Evolutionary conservation across 2,888 invertebrate genomes (phyloP), one percentile per base, ranked within the genome.

Genomic region (Eustalomyia histrio): DNA sequence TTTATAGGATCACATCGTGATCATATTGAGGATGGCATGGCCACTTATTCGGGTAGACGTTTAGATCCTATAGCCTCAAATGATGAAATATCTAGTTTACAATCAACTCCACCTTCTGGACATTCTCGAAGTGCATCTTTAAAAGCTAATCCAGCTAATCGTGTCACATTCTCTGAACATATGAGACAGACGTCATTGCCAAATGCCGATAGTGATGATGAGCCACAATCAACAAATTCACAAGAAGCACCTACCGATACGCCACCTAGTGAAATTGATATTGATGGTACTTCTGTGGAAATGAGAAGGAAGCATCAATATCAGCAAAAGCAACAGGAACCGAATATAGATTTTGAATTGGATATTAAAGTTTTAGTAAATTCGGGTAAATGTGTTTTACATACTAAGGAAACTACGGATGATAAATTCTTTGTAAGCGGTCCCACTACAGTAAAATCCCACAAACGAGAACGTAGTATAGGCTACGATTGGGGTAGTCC

Each of bases 361-460:
- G 98, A 98, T 89, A 96, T 99, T 7, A 98, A 98, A 91, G 98
- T 99, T 57, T 94, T 97, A 86, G 97, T 99, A 80, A 98, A 98
- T 90, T 97, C 97, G 86, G 99, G 99, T 9, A 97, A 98, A 91
- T 99, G 99, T 90, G 97, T 98, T 39, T 92, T 99, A 47, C 98
- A 99, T 89, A 98, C 98, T 2, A 97, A 97, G 90, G 96, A 97
- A 86, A 92, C 92, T 0, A 86, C 85, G 5, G 80, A 91, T 90
- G 73, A 93, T 91, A 85, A 94, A 94, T 68, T 95, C 95, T 90
- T 84, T 89, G 91, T 90, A 21, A 83, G 84, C 8, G 86, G 84
- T 0, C 80, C 84, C 0, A 85, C 86, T 47, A 85, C 85, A 16
- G 87, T 86, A 0, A 89, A 89, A 61, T 87, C 89, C 2, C 90